phyloP scores from a whole-genome alignment of 2,797 vertebrate species.

The Cossypha polioptera region DNA sequence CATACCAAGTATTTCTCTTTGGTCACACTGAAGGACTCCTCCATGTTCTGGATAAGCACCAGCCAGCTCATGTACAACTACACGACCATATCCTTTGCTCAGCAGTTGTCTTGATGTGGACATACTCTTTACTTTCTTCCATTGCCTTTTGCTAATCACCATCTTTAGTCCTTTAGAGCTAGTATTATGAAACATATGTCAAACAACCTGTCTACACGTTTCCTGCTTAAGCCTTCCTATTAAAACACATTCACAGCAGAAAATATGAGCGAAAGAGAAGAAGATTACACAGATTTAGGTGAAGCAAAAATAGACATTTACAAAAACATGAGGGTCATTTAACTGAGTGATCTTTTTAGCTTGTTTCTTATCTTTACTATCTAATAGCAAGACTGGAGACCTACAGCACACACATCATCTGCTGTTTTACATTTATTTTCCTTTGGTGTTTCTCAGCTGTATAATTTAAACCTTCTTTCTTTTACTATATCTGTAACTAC shows the following conservation, averaged over 20 bases:
- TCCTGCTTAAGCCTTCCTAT: neutral
- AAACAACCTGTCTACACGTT: neutral
- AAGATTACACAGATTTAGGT: neutral
- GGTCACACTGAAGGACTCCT: neutral
- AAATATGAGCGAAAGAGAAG: neutral
- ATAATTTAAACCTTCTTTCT: slow-evolving; percentile 48
- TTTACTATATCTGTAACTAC: slow-evolving; percentile 17
- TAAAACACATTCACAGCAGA: neutral
- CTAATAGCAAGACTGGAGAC: neutral
- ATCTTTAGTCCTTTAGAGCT: neutral
- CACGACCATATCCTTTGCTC: neutral
- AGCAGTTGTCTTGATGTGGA: neutral
- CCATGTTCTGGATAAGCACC: neutral
- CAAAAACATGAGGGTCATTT: neutral
- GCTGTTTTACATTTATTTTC: slow-evolving; percentile 34
- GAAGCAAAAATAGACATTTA: neutral
- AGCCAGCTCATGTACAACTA: neutral
- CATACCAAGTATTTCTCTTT: neutral
- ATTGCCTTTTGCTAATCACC: neutral
- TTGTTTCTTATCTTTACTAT: slow-evolving; percentile 32
- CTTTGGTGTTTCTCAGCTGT: slow-evolving; percentile 9
- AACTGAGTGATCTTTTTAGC: neutral
- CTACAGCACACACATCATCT: slow-evolving; percentile 32
- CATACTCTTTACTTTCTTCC: neutral
- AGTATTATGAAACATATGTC: neutral